phyloP scores from a whole-genome alignment of 2,113 vertebrate genomes.

The Peromyscus californicus region DNA sequence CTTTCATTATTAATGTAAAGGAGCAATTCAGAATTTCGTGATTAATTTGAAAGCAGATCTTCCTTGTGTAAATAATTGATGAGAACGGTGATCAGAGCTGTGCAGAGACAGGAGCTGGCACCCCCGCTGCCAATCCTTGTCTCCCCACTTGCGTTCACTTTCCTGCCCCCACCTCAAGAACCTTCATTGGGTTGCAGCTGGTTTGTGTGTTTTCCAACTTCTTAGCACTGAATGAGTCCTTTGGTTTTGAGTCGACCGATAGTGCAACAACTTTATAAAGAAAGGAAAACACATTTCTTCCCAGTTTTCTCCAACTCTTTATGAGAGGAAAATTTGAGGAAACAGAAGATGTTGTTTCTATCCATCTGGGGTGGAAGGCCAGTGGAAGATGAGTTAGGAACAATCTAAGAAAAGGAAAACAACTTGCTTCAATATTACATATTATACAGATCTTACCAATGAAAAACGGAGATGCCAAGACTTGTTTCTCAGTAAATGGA shows the following conservation, averaged over 20 bases:
- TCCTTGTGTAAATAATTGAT: conserved; percentile 89
- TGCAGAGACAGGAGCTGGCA: conserved; percentile 66
- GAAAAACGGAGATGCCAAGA: conserved; percentile 5
- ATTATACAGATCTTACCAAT: conserved; percentile 59
- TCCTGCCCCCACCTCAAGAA: not conserved
- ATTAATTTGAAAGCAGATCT: conserved; percentile 89
- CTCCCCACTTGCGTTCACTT: not conserved
- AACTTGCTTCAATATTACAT: not conserved
- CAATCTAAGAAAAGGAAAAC: conserved; percentile 36
- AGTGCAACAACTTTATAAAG: conserved; percentile 50
- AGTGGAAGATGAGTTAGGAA: conserved; percentile 59
- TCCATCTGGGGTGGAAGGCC: not conserved
- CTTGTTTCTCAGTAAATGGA: not conserved
- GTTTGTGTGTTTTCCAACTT: conserved; percentile 66
- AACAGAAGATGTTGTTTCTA: conserved; percentile 59
- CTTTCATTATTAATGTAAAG: conserved; percentile 88
- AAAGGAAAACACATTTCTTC: conserved; percentile 37
- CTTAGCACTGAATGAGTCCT: conserved; percentile 52
- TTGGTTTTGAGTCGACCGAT: conserved; percentile 56
- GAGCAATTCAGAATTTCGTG: conserved; percentile 84
- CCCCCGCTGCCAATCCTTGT: conserved; percentile 67
- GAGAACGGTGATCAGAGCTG: conserved; percentile 80
- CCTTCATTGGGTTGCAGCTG: conserved; percentile 56
- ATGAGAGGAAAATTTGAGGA: conserved; percentile 66
- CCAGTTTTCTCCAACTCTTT: conserved; percentile 36